Base-by-base conservation (phyloP, 2,888 invertebrate genomes). In the Litoditis marina region DNA sequence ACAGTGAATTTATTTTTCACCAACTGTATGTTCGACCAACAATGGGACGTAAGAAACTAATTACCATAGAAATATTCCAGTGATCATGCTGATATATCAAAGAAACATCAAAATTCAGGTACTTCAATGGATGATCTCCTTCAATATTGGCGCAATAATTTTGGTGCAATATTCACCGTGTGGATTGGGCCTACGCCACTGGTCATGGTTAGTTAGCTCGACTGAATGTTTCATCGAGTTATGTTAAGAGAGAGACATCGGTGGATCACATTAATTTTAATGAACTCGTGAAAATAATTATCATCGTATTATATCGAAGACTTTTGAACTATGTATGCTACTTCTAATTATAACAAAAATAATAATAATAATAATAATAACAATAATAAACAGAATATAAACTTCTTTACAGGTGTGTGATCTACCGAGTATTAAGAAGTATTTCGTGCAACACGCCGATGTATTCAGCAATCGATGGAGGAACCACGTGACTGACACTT, bases 101-200 rank as follows among this genome's bases (percentile, higher is more conserved):
- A n/a, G n/a, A n/a, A n/a, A n/a, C n/a, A n/a, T n/a, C n/a, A n/a
- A n/a, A n/a, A n/a, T 55, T 44, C 19, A 61, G 54, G 58, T 49
- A 30, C 44, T 55, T 55, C 44, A 53, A 44, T 60, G 31, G 55
- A 61, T 54, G 61, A 61, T 61, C 54, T 61, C 61, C 34, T 61
- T 19, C 49, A 55, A 32, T 54, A 31, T 19, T 54, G 54, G 54
- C 54, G 49, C 16, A 22, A 50, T 16, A 28, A 25, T 25, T 61
- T 39, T 34, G 54, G 54, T 11, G 69, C 73, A 6, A 72, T 80
- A 25, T 81, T 80, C 66, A 81, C 81, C 2, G 76, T 81, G n/a
- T 81, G 81, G 81, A 81, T 81, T 53, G 81, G 81, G 0, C 79
- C 79, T 7, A 73, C 76, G 42, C 79, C 78, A 3, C 64, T 81